Base-by-base conservation (phyloP, 2,113 vertebrate genomes). In the Otolemur garnettii region DNA sequence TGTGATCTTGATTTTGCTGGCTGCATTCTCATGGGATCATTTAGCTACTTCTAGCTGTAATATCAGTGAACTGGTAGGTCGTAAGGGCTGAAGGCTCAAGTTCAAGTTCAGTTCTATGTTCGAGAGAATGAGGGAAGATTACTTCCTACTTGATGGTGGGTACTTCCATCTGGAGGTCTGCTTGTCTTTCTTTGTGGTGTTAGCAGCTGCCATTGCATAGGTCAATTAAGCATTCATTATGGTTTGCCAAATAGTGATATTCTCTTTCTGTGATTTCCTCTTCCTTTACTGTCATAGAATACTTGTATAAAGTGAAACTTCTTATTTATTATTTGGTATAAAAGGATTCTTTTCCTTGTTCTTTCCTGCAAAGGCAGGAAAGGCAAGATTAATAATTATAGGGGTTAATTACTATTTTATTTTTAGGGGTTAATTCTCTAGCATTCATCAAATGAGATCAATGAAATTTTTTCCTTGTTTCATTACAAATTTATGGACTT, bases 31-130 rank as follows among this genome's bases (percentile, higher is more conserved):
- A 6, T 69, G 7, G 35, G 15, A 24, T 74, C 5, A 4, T 60
- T 94, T 89, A 57, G 83, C 33, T 38, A 30, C 21, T 57, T 91
- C 12, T 69, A 2, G 72, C 24, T 11, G 45, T 35, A 38, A 14
- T 87, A 14, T 69, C 45, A 18, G 10, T 57, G 92, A 38, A 21
- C 68, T 77, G 18, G 13, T 85, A 77, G 57, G 7, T 17, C 89
- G 77, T 53, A n/a, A 86, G 50, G 89, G 15, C 57, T 55, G 55
- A 95, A 92, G 6, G 6, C 15, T 80, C 66, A 35, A 26, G 55
- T 90, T 86, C 14, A 95, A 85, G 15, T 75, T 83, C 7, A 64
- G 0, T 71, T 92, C 79, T 77, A 45, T 66, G 85, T 93, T 55
- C 62, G 75, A 90, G 60, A 81, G 12, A 2, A 1, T 64, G 18